Conservation (phyloP, 2,113 vertebrate genomes). For the Leucoraja erinaceus region DNA sequence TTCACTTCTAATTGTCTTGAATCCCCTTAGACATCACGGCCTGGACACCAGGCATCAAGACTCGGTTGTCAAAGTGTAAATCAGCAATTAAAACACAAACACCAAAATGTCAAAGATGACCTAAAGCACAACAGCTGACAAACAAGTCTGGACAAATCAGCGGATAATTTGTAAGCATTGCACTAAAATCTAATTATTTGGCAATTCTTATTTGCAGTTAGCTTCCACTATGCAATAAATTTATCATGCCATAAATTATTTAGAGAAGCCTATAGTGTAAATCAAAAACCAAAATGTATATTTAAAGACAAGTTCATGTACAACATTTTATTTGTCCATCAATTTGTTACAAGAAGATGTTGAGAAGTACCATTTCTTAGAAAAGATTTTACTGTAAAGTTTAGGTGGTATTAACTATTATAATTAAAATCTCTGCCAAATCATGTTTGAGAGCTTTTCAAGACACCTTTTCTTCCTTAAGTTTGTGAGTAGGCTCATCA, state of each 20-base stretch:
- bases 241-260: constrained; percentile 89
- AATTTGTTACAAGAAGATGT: constrained; percentile 21
- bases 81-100: constrained; percentile 89
- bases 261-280: constrained; percentile 79
- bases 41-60: constrained; percentile 63
- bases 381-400: neutral
- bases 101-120: constrained; percentile 88
- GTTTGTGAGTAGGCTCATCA: neutral
- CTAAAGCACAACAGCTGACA: constrained; percentile 85
- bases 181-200: constrained; percentile 92
- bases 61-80: constrained; percentile 86
- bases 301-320: constrained; percentile 63
- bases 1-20: constrained; percentile 37
- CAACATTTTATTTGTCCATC: neutral
- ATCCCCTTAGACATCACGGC: constrained; percentile 36
- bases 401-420: neutral
- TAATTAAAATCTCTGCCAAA: neutral
- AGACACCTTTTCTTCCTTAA: neutral
- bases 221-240: constrained; percentile 80
- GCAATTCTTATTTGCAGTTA: constrained; percentile 84
- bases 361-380: neutral
- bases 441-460: neutral
- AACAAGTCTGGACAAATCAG: constrained; percentile 89
- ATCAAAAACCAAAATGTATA: constrained; percentile 74
- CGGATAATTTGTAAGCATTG: constrained; percentile 86